Conservation (phyloP, 2,888 invertebrate species). For the Platycheirus rosarum region DNA sequence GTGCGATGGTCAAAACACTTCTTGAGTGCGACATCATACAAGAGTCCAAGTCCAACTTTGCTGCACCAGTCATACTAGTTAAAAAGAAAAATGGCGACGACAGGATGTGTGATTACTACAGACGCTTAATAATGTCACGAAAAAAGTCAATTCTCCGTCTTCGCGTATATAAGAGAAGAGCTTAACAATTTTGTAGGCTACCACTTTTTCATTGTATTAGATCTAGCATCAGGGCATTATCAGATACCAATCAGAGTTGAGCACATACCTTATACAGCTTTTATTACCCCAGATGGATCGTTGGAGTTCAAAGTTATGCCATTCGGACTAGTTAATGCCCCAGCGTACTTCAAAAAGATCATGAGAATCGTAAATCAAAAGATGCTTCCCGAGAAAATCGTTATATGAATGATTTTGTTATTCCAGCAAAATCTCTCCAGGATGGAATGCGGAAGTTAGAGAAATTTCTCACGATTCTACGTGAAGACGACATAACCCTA, state of each 20-base stretch:
- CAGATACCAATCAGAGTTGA: constrained; percentile 36
- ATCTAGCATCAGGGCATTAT: constrained; percentile 46
- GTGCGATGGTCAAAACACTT: too few relatives aligned
- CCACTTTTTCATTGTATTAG: constrained; percentile 24
- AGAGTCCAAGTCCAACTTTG: too few relatives aligned
- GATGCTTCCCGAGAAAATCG: neutral
- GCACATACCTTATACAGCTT: constrained; percentile 75
- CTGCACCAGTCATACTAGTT: constrained; percentile 35
- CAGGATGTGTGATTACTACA: constrained; percentile 41
- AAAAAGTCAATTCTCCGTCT: constrained; percentile 30
- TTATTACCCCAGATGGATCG: constrained; percentile 74
- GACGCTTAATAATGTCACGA: constrained; percentile 28
- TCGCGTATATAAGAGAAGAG: too few relatives aligned
- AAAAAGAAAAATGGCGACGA: constrained; percentile 56
- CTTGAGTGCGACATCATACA: too few relatives aligned
- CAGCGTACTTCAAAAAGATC: constrained; percentile 42
- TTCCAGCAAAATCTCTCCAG: constrained; percentile 31
- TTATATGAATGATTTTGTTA: constrained; percentile 47
- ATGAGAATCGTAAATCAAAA: constrained; percentile 34
- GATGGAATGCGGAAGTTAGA: constrained; percentile 26
- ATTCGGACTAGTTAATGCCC: constrained; percentile 50
- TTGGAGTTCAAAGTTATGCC: constrained; percentile 64
- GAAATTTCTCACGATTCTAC: constrained; percentile 15
- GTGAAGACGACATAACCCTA: constrained; percentile 31
- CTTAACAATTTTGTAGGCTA: constrained; percentile 41